Evolutionary conservation across 2,113 vertebrate genomes (phyloP).

Genomic region (Centrocercus urophasianus): DNA sequence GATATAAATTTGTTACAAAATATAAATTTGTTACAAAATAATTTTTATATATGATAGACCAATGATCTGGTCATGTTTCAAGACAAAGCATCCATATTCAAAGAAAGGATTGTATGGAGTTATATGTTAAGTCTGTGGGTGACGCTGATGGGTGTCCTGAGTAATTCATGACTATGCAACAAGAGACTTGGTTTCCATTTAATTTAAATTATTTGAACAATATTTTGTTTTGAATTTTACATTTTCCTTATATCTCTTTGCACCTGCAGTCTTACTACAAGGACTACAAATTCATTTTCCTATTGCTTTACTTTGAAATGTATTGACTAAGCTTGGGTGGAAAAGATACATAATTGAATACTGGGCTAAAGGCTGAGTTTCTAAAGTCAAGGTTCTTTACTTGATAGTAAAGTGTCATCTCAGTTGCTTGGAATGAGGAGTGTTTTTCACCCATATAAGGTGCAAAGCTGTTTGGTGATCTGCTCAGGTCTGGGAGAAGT

Average conservation of each 20-base stretch:
- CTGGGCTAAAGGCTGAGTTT: background rate
- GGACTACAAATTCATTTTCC: background rate
- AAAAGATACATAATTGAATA: background rate
- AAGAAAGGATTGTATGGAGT: background rate
- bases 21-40: background rate
- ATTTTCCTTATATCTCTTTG: background rate
- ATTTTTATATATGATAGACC: background rate
- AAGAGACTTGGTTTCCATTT: background rate
- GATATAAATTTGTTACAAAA: background rate
- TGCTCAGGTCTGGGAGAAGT: background rate
- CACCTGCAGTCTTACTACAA: background rate
- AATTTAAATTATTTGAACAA: background rate
- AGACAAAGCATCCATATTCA: background rate
- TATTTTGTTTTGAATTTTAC: background rate
- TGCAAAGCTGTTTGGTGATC: background rate
- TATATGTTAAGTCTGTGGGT: background rate
- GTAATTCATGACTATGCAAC: background rate
- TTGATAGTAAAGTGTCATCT: background rate
- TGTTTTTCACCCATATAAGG: background rate
- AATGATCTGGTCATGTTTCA: background rate
- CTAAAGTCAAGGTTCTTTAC: background rate
- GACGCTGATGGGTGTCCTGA: background rate
- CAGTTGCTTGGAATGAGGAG: background rate
- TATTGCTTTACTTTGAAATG: slow-evolving; percentile 6
- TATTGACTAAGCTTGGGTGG: background rate